Conservation (phyloP, 1,140 invertebrate species). For the Trachelipus rathkii region DNA sequence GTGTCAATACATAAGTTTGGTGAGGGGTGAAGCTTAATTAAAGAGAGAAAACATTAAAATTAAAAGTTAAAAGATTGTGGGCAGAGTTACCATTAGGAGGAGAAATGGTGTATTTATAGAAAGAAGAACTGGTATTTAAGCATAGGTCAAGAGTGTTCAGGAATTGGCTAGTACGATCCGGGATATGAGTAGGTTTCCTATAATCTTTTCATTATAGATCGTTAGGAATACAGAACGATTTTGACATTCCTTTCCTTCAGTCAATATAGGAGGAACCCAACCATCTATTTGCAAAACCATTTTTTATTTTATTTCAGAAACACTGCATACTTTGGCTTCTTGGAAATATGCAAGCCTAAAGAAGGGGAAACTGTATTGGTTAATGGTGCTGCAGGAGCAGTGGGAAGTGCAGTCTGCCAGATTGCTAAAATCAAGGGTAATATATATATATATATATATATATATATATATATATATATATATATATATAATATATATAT, state of each 20-base stretch:
- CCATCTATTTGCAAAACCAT: conserved; percentile 33
- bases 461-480: conserved; percentile 16
- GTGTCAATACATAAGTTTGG: too few species aligned
- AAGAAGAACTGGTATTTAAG: too few species aligned
- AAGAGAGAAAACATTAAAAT: too few species aligned
- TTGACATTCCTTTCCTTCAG: not conserved
- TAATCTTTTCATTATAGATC: not conserved
- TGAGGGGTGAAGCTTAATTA: too few species aligned
- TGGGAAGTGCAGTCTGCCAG: conserved; percentile 68
- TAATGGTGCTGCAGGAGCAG: conserved; percentile 57
- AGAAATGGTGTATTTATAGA: too few species aligned
- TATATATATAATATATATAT: not conserved
- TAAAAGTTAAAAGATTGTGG: too few species aligned
- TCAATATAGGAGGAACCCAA: not conserved
- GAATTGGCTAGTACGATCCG: too few species aligned
- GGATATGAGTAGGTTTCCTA: too few species aligned
- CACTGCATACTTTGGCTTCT: conserved; percentile 68
- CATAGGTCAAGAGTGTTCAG: too few species aligned
- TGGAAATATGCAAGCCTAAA: conserved; percentile 64
- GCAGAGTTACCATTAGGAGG: too few species aligned
- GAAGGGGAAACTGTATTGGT: conserved; percentile 65
- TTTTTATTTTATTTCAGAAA: conserved; percentile 52
- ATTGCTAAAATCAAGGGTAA: conserved; percentile 64
- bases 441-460: not conserved
- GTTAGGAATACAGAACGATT: not conserved